Evolutionary conservation across 2,888 invertebrate genomes (phyloP).

Genomic region (Tromatobia lineatoria): DNA sequence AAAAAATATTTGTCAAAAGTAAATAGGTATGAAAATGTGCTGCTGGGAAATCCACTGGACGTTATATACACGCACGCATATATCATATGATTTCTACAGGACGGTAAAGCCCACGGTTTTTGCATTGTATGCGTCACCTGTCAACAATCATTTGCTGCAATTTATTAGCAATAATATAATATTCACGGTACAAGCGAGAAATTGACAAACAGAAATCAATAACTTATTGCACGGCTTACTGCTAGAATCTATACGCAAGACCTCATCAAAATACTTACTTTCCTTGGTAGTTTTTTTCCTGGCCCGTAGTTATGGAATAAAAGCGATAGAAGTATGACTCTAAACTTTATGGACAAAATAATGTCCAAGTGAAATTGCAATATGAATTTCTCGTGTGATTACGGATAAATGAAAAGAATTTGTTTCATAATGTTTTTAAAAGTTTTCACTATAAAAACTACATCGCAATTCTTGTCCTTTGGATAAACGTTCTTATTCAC

Average conservation of each 20-base stretch:
- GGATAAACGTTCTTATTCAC: too few species aligned
- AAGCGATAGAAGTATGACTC: too few species aligned
- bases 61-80: background rate
- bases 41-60: background rate
- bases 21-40: slow-evolving; percentile 46
- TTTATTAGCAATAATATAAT: slow-evolving; percentile 23
- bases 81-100: slow-evolving; percentile 8
- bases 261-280: background rate
- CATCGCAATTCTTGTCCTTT: too few species aligned
- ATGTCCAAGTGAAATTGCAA: too few species aligned
- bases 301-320: too few species aligned
- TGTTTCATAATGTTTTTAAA: too few species aligned
- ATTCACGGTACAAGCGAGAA: background rate
- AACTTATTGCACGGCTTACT: background rate
- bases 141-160: background rate
- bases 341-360: too few species aligned
- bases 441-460: too few species aligned
- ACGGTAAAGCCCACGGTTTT: background rate
- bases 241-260: background rate
- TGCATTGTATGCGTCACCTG: background rate
- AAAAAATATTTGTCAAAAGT: slow-evolving; percentile 49
- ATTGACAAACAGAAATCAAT: background rate
- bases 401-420: too few species aligned
- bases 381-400: too few species aligned
- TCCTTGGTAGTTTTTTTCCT: background rate